phyloP scores from a whole-genome alignment of 2,888 invertebrate species.

The Adineta ricciae region DNA sequence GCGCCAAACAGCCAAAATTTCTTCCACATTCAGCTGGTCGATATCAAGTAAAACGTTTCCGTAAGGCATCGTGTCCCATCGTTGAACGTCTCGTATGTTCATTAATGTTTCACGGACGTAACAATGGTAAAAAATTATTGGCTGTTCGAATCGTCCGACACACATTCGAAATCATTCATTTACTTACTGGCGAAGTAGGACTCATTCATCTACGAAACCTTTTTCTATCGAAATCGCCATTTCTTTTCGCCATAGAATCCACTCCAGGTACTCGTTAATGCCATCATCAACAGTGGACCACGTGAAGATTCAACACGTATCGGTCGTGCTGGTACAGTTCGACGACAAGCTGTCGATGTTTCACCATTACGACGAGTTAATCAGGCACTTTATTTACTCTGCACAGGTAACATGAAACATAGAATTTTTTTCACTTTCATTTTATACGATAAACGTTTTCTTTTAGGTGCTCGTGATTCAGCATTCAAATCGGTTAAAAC shows the following conservation, averaged over 20 bases:
- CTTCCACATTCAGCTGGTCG: slow-evolving; percentile 95
- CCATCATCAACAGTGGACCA: slow-evolving; percentile 96
- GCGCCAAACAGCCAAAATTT: slow-evolving; percentile 37
- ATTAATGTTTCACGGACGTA: slow-evolving; percentile 98
- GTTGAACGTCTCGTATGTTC: slow-evolving; percentile 94
- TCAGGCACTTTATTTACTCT: slow-evolving; percentile 96
- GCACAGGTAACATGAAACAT: slow-evolving; percentile 62
- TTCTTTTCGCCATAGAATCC: slow-evolving; percentile 53
- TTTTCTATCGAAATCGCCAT: neutral
- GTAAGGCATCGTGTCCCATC: slow-evolving; percentile 98
- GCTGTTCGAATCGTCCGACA: slow-evolving; percentile 96
- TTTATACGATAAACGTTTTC: neutral
- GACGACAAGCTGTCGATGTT: slow-evolving; percentile 97
- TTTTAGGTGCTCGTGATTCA: slow-evolving; percentile 71
- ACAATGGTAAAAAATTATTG: slow-evolving; percentile 99
- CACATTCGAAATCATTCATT: slow-evolving; percentile 92
- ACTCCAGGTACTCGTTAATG: slow-evolving; percentile 75
- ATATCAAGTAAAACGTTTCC: slow-evolving; percentile 92
- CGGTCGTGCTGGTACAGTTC: slow-evolving; percentile 98
- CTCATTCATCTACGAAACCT: neutral
- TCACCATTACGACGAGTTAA: slow-evolving; percentile 94
- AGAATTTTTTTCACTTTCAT: too few species aligned
- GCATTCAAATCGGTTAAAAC: slow-evolving; percentile 99
- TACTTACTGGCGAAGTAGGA: slow-evolving; percentile 54
- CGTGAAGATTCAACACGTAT: slow-evolving; percentile 99